A percentile compares a stretch with the other conserved stretches of the same genome.
phyloP scores from a whole-genome alignment of 37 sponge, comb jelly and placozoan genomes.

The Axinella damicornis region DNA sequence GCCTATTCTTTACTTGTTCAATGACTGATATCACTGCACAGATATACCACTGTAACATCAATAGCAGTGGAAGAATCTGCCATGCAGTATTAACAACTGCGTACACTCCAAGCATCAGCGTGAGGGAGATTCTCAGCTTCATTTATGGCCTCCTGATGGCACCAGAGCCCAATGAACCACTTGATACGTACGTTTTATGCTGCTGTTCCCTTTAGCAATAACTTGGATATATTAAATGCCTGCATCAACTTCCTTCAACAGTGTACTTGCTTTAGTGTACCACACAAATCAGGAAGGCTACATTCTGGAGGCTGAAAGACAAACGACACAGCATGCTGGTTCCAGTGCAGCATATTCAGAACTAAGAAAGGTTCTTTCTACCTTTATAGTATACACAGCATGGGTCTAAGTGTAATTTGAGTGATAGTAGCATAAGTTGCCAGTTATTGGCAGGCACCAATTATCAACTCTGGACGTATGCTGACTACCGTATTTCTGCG shows the following conservation, averaged over 20 bases:
- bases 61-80: conserved; percentile 33
- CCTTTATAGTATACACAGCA: too few species aligned
- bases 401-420: too few species aligned
- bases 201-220: too few species aligned
- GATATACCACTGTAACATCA: conserved; percentile 56
- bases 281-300: background rate
- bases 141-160: conserved; percentile 47
- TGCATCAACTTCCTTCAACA: background rate
- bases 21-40: background rate
- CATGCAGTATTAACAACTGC: conserved; percentile 25
- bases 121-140: conserved; percentile 13
- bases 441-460: too few species aligned
- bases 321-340: background rate
- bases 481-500: too few species aligned
- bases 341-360: too few species aligned
- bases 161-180: conserved; percentile 49
- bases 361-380: too few species aligned
- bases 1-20: background rate
- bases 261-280: background rate
- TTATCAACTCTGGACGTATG: too few species aligned
- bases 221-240: too few species aligned
- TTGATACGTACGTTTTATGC: conserved; percentile 20
- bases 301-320: background rate
- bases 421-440: too few species aligned
- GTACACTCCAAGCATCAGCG: conserved; percentile 11